Conservation (phyloP, 2,113 vertebrate species). For the Boleophthalmus pectinirostris region DNA sequence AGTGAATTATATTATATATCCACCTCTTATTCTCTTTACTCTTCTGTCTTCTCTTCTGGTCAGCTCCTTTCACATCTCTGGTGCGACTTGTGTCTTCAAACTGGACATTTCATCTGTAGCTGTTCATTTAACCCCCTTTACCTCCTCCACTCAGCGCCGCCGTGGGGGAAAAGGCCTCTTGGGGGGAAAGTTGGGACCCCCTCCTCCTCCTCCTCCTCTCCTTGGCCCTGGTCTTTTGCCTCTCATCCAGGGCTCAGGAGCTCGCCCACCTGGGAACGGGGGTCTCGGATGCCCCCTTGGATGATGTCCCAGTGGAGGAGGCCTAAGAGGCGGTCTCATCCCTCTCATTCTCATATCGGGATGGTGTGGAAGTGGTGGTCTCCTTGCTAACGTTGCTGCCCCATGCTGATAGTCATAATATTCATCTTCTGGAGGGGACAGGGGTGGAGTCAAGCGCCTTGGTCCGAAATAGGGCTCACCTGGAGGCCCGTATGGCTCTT, state of each 20-base stretch:
- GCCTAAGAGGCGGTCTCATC: slow-evolving; percentile 46
- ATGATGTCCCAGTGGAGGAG: slow-evolving; percentile 45
- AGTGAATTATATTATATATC: slow-evolving; percentile 74
- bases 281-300: slow-evolving; percentile 53
- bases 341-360: slow-evolving; percentile 49
- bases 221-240: slow-evolving; percentile 83
- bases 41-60: slow-evolving; percentile 69
- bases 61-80: slow-evolving; percentile 39
- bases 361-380: slow-evolving; percentile 41
- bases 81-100: slow-evolving; percentile 6
- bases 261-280: slow-evolving; percentile 73
- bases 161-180: slow-evolving; percentile 89
- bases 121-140: background rate
- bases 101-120: slow-evolving; percentile 6
- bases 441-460: slow-evolving; percentile 39
- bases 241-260: slow-evolving; percentile 79
- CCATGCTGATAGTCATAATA: slow-evolving; percentile 61
- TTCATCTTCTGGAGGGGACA: slow-evolving; percentile 54
- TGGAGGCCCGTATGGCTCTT: slow-evolving; percentile 25
- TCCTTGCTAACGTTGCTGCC: slow-evolving; percentile 46
- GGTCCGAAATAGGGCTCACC: slow-evolving; percentile 35
- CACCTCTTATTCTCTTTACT: slow-evolving; percentile 78
- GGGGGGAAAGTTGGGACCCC: slow-evolving; percentile 83
- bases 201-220: slow-evolving; percentile 72
- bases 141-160: slow-evolving; percentile 74